A percentile compares a stretch with the other conserved stretches of the same genome.
These are phyloP conservation scores for Thamnophis elegans DNA, from an alignment of 2,797 vertebrate species.

Conservation along the genomic window DNA sequence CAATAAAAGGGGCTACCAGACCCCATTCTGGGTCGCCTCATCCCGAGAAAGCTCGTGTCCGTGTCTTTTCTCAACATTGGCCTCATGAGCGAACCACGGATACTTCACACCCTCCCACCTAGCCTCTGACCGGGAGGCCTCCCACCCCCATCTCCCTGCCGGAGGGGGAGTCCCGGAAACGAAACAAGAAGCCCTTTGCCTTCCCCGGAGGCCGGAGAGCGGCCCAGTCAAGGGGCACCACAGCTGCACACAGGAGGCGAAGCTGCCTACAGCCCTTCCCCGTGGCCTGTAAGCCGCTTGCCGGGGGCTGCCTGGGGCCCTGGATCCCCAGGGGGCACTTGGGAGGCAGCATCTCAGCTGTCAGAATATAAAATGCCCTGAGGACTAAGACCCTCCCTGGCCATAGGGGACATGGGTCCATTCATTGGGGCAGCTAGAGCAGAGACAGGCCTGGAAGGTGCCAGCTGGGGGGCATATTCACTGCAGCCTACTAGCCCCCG, in stretches of 20 bases:
- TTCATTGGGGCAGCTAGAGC: not conserved
- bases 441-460: not conserved
- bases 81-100: too few species aligned
- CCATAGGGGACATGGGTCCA: not conserved
- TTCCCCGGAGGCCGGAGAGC: too few species aligned
- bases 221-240: not conserved
- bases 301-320: not conserved
- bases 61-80: too few species aligned
- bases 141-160: too few species aligned
- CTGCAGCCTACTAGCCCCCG: not conserved
- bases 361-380: not conserved
- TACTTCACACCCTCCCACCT: too few species aligned
- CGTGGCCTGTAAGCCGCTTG: not conserved
- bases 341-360: not conserved
- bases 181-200: not conserved
- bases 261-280: not conserved
- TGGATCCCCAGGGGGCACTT: not conserved
- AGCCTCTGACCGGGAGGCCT: not conserved
- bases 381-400: not conserved
- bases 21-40: too few species aligned
- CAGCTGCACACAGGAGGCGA: not conserved
- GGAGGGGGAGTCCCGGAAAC: too few species aligned
- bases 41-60: too few species aligned
- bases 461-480: too few species aligned
- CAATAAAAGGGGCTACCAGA: too few species aligned